Base-by-base conservation (phyloP, 35 echinoderm and acorn worm genomes). In the Ophiothrix spiculata region DNA sequence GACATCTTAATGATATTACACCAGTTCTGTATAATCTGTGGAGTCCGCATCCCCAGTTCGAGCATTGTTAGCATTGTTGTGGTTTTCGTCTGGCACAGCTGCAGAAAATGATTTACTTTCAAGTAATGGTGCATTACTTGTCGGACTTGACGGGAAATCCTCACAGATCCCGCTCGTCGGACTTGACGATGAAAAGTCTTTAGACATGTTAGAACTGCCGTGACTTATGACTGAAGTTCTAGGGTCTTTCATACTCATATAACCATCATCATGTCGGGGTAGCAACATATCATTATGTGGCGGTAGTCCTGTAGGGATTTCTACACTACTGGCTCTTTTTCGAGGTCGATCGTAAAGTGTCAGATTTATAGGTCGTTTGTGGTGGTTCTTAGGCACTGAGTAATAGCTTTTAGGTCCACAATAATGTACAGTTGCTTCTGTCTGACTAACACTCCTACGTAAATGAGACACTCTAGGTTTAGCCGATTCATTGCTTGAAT, bases 211-310 rank as follows among this genome's bases (percentile, higher is more conserved):
- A 6, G 90, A 95, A 75, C 80, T 88, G 37, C 40, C 80, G 37
- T 81, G 90, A 75, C 93, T 88, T 32, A 75, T 81, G 21, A 86
- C 86, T 21, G 93, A 95, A 36, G 90, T 79, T 80, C 84, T 85
- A 11, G 89, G 85, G 39, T 95, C 93, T 40, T 87, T 95, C 93
- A 95, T 95, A 36, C 93, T 95, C 93, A 95, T 95, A 46, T 95
- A 95, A 1, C 93, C 93, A 78, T 95, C 93, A 39, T 95, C 93
- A 29, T 95, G 88, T 40, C 77, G 86, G 29, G 77, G 49, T 13
- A 81, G 78, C 35, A 91, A 64, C 1, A 85, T 77, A 64, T 90
- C 84, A 23, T 84, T 82, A 56, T 81, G 87, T 21, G 83, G 85
- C 0, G 85, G 86, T 32, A 91, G 38, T 42, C 84, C 85, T 12